Evolutionary conservation across 1,140 invertebrate genomes (phyloP).

Genomic region (Cotesia typhae): DNA sequence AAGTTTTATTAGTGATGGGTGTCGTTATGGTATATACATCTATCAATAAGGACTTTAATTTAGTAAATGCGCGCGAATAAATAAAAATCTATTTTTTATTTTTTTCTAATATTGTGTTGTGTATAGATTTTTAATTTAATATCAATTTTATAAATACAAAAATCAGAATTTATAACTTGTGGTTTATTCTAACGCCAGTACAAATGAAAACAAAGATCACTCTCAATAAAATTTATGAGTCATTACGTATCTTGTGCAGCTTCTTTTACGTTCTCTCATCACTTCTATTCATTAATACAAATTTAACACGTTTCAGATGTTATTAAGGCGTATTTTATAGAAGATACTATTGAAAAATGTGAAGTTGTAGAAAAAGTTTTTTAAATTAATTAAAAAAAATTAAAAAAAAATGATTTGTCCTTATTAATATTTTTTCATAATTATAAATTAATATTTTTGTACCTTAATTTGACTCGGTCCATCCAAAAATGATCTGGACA

Average conservation of each 20-base stretch:
- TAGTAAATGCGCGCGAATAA: too few species aligned
- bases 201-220: too few species aligned
- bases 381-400: too few species aligned
- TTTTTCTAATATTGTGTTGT: too few species aligned
- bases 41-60: not conserved
- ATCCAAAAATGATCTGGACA: not conserved
- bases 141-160: not conserved
- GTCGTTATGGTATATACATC: not conserved
- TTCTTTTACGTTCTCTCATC: constrained; percentile 8
- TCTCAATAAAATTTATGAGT: constrained; percentile 13
- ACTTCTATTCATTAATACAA: too few species aligned
- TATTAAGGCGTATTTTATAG: too few species aligned
- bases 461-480: constrained; percentile 21
- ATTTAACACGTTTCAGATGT: too few species aligned
- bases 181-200: not conserved
- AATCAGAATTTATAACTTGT: too few species aligned
- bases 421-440: not conserved
- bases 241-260: constrained; percentile 25
- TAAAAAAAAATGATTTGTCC: too few species aligned
- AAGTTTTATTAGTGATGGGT: not conserved
- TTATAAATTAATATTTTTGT: not conserved
- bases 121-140: not conserved
- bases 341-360: too few species aligned
- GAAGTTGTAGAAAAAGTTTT: too few species aligned
- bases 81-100: not conserved